phyloP scores from a whole-genome alignment of 2,888 invertebrate species.

The Conops quadrifasciatus region DNA sequence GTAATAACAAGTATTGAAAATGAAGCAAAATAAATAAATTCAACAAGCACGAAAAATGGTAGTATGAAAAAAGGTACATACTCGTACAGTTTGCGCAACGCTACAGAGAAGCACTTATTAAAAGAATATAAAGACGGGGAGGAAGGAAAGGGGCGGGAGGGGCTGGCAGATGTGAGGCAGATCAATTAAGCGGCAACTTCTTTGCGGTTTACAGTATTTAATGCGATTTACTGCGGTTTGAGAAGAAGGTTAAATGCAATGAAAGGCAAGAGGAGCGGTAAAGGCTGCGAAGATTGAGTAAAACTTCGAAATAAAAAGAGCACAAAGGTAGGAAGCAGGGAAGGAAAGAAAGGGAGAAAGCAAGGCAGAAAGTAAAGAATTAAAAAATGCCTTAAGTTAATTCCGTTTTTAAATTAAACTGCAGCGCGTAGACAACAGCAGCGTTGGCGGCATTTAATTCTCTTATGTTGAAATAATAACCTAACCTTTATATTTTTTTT shows the following conservation, averaged over 20 bases:
- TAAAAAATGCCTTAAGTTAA: no score
- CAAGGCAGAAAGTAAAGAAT: no score
- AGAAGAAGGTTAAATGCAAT: background rate
- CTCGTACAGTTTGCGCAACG: slow-evolving; percentile 18
- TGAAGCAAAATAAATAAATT: slow-evolving; percentile 21
- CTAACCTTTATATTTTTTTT: background rate
- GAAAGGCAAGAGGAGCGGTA: background rate
- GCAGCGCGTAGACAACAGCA: no score
- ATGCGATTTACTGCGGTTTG: slow-evolving; percentile 24
- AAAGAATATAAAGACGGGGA: background rate
- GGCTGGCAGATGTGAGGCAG: background rate
- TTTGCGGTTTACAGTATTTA: slow-evolving; percentile 18
- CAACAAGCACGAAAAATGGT: slow-evolving; percentile 24
- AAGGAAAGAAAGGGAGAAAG: no score
- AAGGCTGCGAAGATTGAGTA: background rate
- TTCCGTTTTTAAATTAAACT: no score
- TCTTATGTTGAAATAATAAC: no score
- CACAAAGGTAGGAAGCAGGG: no score
- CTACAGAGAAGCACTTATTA: background rate
- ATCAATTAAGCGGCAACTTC: slow-evolving; percentile 22
- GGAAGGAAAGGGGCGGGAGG: background rate
- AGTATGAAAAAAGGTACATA: background rate
- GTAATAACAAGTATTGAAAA: background rate
- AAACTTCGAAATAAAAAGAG: no score
- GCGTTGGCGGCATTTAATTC: no score